Conservation (phyloP, 2,888 invertebrate genomes). For the Corbicula japonica region DNA sequence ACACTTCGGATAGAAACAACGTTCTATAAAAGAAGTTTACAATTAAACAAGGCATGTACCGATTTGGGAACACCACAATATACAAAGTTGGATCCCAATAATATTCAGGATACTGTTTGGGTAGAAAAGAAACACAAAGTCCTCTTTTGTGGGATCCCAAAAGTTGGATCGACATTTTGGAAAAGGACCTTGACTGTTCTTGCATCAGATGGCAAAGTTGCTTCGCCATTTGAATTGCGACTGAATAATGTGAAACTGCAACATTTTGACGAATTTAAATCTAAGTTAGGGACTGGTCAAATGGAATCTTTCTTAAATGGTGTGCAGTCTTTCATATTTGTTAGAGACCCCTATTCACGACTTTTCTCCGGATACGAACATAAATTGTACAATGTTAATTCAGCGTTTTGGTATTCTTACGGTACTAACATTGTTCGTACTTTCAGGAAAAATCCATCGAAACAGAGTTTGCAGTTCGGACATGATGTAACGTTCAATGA, state of each 20-base stretch:
- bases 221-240: conserved; percentile 45
- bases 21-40: too few relatives aligned
- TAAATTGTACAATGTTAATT: conserved; percentile 75
- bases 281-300: not conserved
- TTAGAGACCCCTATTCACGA: conserved; percentile 74
- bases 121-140: conserved; percentile 37
- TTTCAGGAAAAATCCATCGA: conserved; percentile 47
- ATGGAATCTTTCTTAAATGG: conserved; percentile 14
- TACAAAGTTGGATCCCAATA: not conserved
- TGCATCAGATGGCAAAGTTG: not conserved
- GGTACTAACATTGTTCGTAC: conserved; percentile 61
- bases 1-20: too few relatives aligned
- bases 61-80: conserved; percentile 29
- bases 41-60: conserved; percentile 6
- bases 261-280: not conserved
- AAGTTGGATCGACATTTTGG: conserved; percentile 62
- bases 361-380: conserved; percentile 76
- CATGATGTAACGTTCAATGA: conserved; percentile 77
- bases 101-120: conserved; percentile 18
- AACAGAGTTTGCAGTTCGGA: conserved; percentile 61
- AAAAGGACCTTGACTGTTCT: conserved; percentile 51
- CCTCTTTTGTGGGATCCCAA: conserved; percentile 58
- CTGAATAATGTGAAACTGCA: not conserved
- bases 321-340: conserved; percentile 70
- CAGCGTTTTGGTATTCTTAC: conserved; percentile 65